These are phyloP conservation scores for Chondrilla cf. caribensis DNA, from an alignment of 37 sponge, comb jelly and placozoan genomes.

Conservation along the genomic window DNA sequence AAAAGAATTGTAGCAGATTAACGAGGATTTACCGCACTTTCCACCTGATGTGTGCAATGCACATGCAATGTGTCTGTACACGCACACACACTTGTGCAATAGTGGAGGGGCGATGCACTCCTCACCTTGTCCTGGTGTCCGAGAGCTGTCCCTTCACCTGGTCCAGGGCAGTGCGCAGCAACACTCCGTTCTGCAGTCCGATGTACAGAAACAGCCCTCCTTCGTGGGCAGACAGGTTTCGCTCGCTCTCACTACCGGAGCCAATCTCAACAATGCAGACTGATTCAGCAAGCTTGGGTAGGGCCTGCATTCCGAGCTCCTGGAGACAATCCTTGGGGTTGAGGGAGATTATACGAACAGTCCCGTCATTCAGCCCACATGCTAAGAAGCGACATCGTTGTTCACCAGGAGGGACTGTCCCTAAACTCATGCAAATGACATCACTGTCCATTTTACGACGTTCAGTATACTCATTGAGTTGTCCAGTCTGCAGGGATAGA, in stretches of 20 bases:
- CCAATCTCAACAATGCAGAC: constrained; percentile 97
- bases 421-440: constrained; percentile 93
- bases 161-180: constrained; percentile 92
- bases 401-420: constrained; percentile 90
- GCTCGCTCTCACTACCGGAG: constrained; percentile 39
- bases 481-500: constrained; percentile 73
- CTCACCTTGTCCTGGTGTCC: constrained; percentile 93
- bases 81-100: too few relatives aligned
- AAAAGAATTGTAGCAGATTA: too few relatives aligned
- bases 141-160: constrained; percentile 95
- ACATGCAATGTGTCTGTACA: background rate
- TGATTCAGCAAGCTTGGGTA: constrained; percentile 92
- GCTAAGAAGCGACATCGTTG: constrained; percentile 93
- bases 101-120: too few relatives aligned
- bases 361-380: constrained; percentile 94
- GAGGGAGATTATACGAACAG: constrained; percentile 94
- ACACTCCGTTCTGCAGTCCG: constrained; percentile 95
- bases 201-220: constrained; percentile 93
- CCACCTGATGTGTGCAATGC: background rate
- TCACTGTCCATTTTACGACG: constrained; percentile 91
- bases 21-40: too few relatives aligned
- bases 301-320: constrained; percentile 94
- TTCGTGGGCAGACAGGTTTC: constrained; percentile 25
- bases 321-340: constrained; percentile 94
- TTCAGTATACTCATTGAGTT: constrained; percentile 99